Percentiles rank a stretch among this genome's conserved stretches.
Conservation (phyloP, 92 coral and sea anemone species). For the Epizoanthus rinbou region DNA sequence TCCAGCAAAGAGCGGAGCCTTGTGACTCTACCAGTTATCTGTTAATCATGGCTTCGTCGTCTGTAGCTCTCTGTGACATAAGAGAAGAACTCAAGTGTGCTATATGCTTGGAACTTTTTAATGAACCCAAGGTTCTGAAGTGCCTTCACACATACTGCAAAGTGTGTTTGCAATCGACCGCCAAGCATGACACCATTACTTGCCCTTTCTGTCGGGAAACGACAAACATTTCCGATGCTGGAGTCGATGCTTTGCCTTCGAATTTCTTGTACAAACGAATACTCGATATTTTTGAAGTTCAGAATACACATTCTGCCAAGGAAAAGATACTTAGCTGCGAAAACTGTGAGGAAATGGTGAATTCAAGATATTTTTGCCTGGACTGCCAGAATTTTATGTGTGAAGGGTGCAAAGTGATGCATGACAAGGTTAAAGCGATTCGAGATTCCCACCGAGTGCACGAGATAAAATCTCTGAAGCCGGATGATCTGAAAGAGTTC, state of each 20-base stretch:
- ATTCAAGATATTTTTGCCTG: constrained; percentile 18
- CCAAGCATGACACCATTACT: not conserved
- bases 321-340: constrained; percentile 32
- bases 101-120: constrained; percentile 15
- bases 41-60: constrained; percentile 16
- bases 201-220: constrained; percentile 37
- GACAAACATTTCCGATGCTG: constrained; percentile 20
- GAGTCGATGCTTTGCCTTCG: constrained; percentile 31
- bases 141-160: constrained; percentile 41
- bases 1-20: no score
- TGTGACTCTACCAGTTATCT: not conserved
- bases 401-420: constrained; percentile 27
- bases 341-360: constrained; percentile 30
- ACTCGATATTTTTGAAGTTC: constrained; percentile 32
- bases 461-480: constrained; percentile 12
- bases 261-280: constrained; percentile 32
- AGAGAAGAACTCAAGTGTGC: constrained; percentile 32
- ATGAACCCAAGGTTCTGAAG: constrained; percentile 27
- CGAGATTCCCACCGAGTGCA: constrained; percentile 29
- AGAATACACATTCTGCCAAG: not conserved
- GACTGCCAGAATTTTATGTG: constrained; percentile 46
- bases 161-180: constrained; percentile 10
- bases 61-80: constrained; percentile 1
- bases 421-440: constrained; percentile 27
- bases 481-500: constrained; percentile 20